Evolutionary conservation across 64 coral and sea anemone genomes (phyloP).

Genomic region (Exaiptasia diaphana): DNA sequence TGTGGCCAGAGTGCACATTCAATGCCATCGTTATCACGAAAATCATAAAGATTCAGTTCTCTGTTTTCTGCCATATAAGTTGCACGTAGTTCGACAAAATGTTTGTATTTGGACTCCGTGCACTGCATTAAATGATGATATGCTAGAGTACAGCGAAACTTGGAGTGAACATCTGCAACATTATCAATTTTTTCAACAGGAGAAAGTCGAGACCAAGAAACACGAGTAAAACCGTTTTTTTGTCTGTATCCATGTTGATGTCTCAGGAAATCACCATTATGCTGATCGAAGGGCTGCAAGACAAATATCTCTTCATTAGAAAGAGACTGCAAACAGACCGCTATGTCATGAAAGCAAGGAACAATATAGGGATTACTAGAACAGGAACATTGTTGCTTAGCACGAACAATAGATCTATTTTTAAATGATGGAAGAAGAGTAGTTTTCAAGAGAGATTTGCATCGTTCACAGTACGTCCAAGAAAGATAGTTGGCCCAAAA

Average conservation of each 20-base stretch:
- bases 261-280: not conserved
- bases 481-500: not conserved
- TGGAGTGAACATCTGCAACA: not conserved
- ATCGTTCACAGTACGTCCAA: not conserved
- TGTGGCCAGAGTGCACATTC: conserved; percentile 57
- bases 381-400: not conserved
- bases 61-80: not conserved
- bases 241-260: conserved; percentile 19
- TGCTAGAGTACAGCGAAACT: not conserved
- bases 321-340: not conserved
- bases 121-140: not conserved
- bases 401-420: not conserved
- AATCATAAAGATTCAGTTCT: not conserved
- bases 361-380: not conserved
- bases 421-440: not conserved
- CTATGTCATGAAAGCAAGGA: not conserved
- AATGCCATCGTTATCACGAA: not conserved
- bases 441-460: not conserved
- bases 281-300: not conserved
- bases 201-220: not conserved
- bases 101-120: not conserved
- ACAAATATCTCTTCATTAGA: not conserved
- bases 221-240: not conserved
- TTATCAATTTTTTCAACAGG: not conserved
- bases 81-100: not conserved